phyloP scores from a whole-genome alignment of 2,113 vertebrate species.

The Rhinopomastus cyanomelas region DNA sequence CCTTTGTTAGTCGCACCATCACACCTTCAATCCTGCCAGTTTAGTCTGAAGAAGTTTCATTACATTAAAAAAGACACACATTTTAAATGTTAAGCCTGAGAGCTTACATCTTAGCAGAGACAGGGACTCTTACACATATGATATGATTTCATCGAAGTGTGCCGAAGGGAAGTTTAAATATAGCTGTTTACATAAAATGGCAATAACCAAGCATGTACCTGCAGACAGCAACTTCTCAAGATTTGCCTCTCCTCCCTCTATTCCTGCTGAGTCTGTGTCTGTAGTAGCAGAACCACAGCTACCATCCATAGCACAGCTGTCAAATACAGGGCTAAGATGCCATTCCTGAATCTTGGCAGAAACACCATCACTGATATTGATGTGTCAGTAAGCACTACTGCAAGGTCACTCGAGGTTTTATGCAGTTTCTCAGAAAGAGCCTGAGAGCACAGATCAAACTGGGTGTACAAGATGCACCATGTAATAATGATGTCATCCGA shows the following conservation, averaged over 20 bases:
- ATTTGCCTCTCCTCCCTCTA: not conserved
- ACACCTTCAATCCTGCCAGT: not conserved
- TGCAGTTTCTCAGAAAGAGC: not conserved
- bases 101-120: not conserved
- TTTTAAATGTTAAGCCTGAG: not conserved
- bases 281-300: not conserved
- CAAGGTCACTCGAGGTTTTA: not conserved
- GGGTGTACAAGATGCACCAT: not conserved
- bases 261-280: not conserved
- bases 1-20: not conserved
- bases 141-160: not conserved
- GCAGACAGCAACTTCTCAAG: not conserved
- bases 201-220: not conserved
- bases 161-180: not conserved
- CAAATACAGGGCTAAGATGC: not conserved
- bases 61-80: not conserved
- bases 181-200: not conserved
- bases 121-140: not conserved
- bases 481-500: not conserved
- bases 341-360: not conserved
- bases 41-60: not conserved
- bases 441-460: not conserved
- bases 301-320: not conserved
- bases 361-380: not conserved
- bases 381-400: not conserved